Percentiles rank a stretch among this genome's conserved stretches.
These are phyloP conservation scores for Etheostoma perlongum DNA, from an alignment of 2,797 vertebrate species.

Conservation along the genomic window DNA sequence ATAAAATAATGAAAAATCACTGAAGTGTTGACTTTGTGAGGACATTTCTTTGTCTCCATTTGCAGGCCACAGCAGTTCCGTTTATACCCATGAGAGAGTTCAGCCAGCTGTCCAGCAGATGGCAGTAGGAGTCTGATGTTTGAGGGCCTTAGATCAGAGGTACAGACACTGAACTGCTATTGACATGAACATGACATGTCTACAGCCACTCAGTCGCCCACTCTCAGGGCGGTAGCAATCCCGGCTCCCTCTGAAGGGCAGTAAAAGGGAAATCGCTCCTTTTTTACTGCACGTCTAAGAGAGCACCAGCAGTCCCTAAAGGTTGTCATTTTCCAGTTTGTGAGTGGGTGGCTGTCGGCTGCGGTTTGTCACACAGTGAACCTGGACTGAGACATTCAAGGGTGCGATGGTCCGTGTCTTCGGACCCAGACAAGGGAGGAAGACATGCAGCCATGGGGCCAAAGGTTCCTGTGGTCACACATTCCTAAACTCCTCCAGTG, in stretches of 20 bases:
- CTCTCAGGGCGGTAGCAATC: conserved; percentile 79
- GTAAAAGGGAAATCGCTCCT: conserved; percentile 63
- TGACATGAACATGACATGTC: conserved; percentile 74
- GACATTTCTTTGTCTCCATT: conserved; percentile 1
- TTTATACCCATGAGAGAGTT: not conserved
- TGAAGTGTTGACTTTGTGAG: not conserved
- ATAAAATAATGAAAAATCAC: not conserved
- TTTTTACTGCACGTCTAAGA: conserved; percentile 68
- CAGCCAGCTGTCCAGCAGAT: conserved; percentile 73
- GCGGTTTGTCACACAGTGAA: conserved; percentile 82
- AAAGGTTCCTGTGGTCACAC: conserved; percentile 81
- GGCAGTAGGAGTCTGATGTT: conserved; percentile 64
- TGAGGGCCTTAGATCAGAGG: conserved; percentile 24
- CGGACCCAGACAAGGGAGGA: conserved; percentile 77
- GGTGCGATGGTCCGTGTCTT: conserved; percentile 77
- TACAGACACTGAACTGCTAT: conserved; percentile 63
- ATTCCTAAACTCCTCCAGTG: conserved; percentile 85
- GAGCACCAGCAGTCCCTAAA: conserved; percentile 61
- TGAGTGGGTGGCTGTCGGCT: conserved; percentile 84
- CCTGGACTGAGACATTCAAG: conserved; percentile 75
- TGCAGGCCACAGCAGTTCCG: not conserved
- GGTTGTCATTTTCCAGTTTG: conserved; percentile 84
- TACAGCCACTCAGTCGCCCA: conserved; percentile 77
- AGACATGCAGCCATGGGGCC: conserved; percentile 70
- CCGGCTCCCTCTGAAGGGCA: conserved; percentile 71